Evolutionary conservation across 2,888 invertebrate genomes (phyloP), one percentile per base, ranked within the genome.

Genomic region (Tinea semifulvella): DNA sequence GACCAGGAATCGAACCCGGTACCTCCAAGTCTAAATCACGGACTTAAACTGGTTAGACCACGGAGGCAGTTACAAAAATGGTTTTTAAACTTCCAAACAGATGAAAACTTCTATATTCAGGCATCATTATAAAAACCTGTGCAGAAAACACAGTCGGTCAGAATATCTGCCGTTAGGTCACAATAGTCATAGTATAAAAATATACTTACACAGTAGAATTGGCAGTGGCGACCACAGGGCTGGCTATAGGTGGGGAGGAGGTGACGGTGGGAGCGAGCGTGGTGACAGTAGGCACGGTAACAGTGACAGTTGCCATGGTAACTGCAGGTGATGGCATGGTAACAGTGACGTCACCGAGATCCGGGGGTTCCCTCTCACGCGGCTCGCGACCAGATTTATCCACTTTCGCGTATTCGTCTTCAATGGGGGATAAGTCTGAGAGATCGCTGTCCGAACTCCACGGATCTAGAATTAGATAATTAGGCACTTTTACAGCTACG

Each of bases 401-500:
- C 28, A 79, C 74, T 55, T 77, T 77, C 20, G 79, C 79, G 52
- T 79, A 79, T 50, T 80, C 79, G 52, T 86, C 86, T 53, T 94
- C 91, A 44, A 92, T 89, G 0, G 92, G 92, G 53, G 92, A 92
- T 46, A 90, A 77, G 70, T 94, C 93, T 1, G 92, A 92, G 38
- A 91, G 87, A 65, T 94, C 94, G 43, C 93, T 92, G 63, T 94
- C 94, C 7, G 93, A 93, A 49, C 92, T 84, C 80, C 91, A 91
- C 10, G 89, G 87, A 66, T 90, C 90, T 68, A 53, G 1, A 45
- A 53, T 50, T 27, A 8, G 8, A 8, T 22, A 7, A 22, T 22
- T 22, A 22, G n/a, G n/a, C n/a, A n/a, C n/a, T n/a, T n/a, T n/a
- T n/a, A n/a, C n/a, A n/a, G n/a, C n/a, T n/a, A n/a, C n/a, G n/a